Base-by-base conservation (phyloP, 2,113 vertebrate genomes). In the Enhydra lutris region DNA sequence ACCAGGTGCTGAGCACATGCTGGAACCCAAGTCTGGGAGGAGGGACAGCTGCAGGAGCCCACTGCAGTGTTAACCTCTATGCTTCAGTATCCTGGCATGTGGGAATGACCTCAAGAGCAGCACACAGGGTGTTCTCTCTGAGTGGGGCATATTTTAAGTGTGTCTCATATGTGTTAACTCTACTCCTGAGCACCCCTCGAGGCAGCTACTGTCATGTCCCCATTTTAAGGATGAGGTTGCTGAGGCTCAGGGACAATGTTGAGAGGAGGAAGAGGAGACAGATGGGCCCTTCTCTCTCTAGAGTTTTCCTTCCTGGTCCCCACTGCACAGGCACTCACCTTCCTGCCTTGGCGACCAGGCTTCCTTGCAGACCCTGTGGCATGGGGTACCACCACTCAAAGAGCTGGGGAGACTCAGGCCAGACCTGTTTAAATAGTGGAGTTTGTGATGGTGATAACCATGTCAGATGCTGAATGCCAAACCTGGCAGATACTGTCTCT, bases 171-270 rank as follows among this genome's bases (percentile, higher is more conserved):
- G 2, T 50, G 18, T 71, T 45, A 71, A 1, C 45, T 47, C 15
- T 31, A 61, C 34, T 21, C 7, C 31, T 3, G 1, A 9, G 1
- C 11, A 2, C 57, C 31, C 15, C 4, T 23, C 15, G 15, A 15
- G 79, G 45, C 15, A 29, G 20, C 39, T 31, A 29, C 6, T 45
- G 39, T 52, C 21, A 39, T 1, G 7, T 26, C 18, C 52, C 20
- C 42, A 50, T 7, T 45, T 79, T 23, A 73, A 24, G 89, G 39
- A 89, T 11, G 18, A 7, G 14, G 17, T 34, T 23, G 67, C 65
- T 39, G 31, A 65, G 26, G 11, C 39, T 59, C 20, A 59, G n/a
- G 26, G 34, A 65, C 4, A 26, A 21, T 13, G 29, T 65, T 34
- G 67, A 23, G 57, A 81, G 57, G 3, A 8, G 12, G 34, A 71